Percentiles rank a stretch among this genome's conserved stretches.
phyloP scores from a whole-genome alignment of 1,140 invertebrate species.

The Drosophila santomea region DNA sequence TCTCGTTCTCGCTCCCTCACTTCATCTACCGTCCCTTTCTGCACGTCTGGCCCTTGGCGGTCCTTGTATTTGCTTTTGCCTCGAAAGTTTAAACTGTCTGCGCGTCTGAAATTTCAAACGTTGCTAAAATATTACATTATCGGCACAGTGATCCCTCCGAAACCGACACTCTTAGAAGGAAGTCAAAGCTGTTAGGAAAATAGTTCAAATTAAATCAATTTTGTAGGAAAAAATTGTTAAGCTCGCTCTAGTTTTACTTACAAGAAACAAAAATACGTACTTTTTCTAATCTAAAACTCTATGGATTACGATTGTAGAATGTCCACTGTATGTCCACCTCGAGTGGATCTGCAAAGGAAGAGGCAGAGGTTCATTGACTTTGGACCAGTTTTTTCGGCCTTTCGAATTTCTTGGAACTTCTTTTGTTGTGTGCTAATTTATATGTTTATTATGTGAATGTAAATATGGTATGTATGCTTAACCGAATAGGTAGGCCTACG shows the following conservation, averaged over 20 bases:
- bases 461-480: constrained; percentile 45
- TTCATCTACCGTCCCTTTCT: background rate
- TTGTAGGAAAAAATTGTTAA: too few relatives aligned
- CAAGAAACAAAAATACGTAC: too few relatives aligned
- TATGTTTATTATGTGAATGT: constrained; percentile 45
- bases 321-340: constrained; percentile 20
- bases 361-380: constrained; percentile 73
- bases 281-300: too few relatives aligned
- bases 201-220: too few relatives aligned
- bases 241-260: too few relatives aligned
- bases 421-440: constrained; percentile 50
- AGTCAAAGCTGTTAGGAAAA: background rate
- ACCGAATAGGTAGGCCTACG: constrained; percentile 66
- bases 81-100: constrained; percentile 67
- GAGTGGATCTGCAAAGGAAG: constrained; percentile 28
- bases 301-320: too few relatives aligned
- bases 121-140: constrained; percentile 19
- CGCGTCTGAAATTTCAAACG: constrained; percentile 82
- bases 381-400: constrained; percentile 49
- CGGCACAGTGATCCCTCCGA: constrained; percentile 10
- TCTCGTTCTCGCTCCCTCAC: constrained; percentile 2
- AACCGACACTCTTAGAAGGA: background rate
- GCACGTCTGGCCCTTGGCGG: constrained; percentile 47
- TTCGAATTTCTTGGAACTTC: constrained; percentile 41
- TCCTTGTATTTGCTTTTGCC: constrained; percentile 52